Conservation (phyloP, 2,888 invertebrate genomes). For the Diaperis boleti region DNA sequence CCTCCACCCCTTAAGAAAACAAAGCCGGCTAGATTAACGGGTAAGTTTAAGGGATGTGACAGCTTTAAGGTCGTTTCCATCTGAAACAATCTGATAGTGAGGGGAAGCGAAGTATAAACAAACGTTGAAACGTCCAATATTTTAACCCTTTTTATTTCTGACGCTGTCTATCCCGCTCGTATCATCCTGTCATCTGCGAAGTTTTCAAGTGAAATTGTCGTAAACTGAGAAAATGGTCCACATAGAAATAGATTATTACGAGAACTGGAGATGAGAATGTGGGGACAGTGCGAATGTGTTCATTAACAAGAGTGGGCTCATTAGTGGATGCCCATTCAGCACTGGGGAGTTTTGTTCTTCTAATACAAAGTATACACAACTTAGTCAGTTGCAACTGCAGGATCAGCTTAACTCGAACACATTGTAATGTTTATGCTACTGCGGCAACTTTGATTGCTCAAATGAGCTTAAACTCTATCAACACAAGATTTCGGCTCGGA, state of each 20-base stretch:
- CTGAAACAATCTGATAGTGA: slow-evolving; percentile 25
- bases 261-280: slow-evolving; percentile 18
- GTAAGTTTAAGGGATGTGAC: slow-evolving; percentile 32
- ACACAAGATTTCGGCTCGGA: neutral
- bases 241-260: slow-evolving; percentile 22
- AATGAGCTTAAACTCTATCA: slow-evolving; percentile 2
- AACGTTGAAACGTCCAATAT: slow-evolving; percentile 20
- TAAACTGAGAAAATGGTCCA: slow-evolving; percentile 14
- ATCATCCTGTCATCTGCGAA: no score
- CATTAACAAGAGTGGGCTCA: slow-evolving; percentile 35
- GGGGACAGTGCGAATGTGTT: slow-evolving; percentile 28
- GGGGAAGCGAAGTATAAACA: slow-evolving; percentile 17
- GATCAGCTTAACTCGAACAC: slow-evolving; percentile 20
- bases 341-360: slow-evolving; percentile 28
- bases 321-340: slow-evolving; percentile 33
- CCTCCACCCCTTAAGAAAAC: slow-evolving; percentile 34
- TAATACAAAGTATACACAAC: slow-evolving; percentile 31
- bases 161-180: neutral
- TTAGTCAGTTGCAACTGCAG: slow-evolving; percentile 22
- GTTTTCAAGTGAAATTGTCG: slow-evolving; percentile 11
- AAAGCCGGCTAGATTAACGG: slow-evolving; percentile 35
- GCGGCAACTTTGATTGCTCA: neutral
- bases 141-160: slow-evolving; percentile 16
- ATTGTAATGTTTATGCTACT: slow-evolving; percentile 13
- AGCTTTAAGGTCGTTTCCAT: slow-evolving; percentile 25